phyloP scores from a whole-genome alignment of 2,888 invertebrate species.

The Drepanosiphum platanoidis region DNA sequence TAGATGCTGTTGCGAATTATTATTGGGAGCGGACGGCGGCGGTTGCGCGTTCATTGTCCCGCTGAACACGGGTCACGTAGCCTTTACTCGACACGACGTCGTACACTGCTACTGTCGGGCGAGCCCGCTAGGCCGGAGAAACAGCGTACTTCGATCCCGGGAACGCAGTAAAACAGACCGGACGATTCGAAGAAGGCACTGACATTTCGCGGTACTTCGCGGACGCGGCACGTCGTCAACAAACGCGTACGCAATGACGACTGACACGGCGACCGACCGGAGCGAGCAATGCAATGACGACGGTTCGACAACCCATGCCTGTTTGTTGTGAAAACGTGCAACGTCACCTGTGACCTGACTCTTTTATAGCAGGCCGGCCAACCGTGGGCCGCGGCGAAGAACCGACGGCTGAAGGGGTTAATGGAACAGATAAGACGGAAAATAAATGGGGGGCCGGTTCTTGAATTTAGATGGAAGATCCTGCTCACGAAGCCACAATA shows the following conservation, averaged over 20 bases:
- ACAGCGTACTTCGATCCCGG: too few relatives aligned
- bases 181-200: not conserved
- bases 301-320: constrained; percentile 43
- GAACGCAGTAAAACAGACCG: not conserved
- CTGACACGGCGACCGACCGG: not conserved
- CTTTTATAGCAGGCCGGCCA: constrained; percentile 17
- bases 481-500: too few relatives aligned
- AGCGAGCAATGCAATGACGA: too few relatives aligned
- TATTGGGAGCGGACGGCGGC: constrained; percentile 45
- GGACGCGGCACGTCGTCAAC: too few relatives aligned
- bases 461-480: too few relatives aligned
- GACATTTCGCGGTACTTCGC: too few relatives aligned
- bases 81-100: not conserved
- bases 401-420: too few relatives aligned
- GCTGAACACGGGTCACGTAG: constrained; percentile 31
- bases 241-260: not conserved
- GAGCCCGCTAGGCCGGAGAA: too few relatives aligned
- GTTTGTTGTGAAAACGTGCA: constrained; percentile 58
- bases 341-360: constrained; percentile 50
- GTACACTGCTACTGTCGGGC: too few relatives aligned
- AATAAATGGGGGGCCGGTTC: too few relatives aligned
- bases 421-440: too few relatives aligned
- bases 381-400: too few relatives aligned
- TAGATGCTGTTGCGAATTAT: constrained; percentile 73
- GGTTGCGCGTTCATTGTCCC: constrained; percentile 57